These are phyloP conservation scores for Gonioctena quinquepunctata DNA, from an alignment of 1,140 invertebrate species.

Conservation along the genomic window DNA sequence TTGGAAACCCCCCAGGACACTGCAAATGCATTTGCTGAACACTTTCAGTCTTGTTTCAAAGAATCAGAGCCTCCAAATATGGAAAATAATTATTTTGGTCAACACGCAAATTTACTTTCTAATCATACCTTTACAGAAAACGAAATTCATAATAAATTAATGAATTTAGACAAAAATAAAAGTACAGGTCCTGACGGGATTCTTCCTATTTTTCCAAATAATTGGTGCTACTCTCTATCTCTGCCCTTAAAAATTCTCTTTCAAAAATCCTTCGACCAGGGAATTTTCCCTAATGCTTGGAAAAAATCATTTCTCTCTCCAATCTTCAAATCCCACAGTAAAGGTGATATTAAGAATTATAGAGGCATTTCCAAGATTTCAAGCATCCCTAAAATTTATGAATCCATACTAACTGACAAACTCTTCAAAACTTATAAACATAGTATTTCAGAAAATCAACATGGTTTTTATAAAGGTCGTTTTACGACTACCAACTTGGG, in stretches of 20 bases:
- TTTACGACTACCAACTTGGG: neutral
- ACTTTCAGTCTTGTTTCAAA: neutral
- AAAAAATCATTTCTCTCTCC: neutral
- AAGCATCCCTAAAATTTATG: neutral
- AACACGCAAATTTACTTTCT: neutral
- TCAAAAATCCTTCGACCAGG: neutral
- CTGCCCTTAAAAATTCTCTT: neutral
- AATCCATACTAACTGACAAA: neutral
- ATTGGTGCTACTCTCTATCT: neutral
- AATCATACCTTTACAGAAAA: neutral
- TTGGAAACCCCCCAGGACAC: neutral
- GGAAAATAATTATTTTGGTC: neutral
- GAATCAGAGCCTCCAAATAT: neutral
- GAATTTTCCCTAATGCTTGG: slow-evolving; percentile 1
- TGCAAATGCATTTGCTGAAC: neutral
- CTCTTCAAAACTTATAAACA: neutral
- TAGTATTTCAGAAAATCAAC: neutral
- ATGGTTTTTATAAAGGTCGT: neutral
- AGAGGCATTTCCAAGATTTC: neutral
- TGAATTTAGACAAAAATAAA: neutral
- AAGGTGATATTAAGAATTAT: neutral
- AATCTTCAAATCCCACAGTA: neutral
- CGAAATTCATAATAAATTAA: neutral
- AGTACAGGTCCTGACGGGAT: neutral
- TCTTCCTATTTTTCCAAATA: neutral